phyloP scores from a whole-genome alignment of 2,888 invertebrate species.

The Troides aeacus region DNA sequence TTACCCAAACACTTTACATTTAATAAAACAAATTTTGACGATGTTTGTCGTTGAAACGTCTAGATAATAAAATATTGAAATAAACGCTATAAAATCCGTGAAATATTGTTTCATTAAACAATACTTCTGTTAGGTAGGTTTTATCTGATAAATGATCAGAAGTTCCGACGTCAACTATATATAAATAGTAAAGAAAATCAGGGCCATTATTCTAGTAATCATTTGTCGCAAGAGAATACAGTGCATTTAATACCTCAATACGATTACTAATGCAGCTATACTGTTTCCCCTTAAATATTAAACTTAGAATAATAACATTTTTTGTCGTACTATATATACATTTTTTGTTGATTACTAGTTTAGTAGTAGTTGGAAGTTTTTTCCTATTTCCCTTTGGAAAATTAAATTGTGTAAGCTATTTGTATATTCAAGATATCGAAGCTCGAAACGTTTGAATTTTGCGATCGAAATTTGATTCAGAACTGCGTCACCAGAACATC shows the following conservation, averaged over 20 bases:
- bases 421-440: conserved; percentile 7
- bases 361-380: conserved; percentile 2
- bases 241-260: no score
- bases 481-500: conserved; percentile 6
- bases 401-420: conserved; percentile 14
- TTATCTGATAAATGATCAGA: no score
- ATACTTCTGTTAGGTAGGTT: no score
- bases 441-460: conserved; percentile 15
- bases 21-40: no score
- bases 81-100: no score
- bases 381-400: conserved; percentile 18
- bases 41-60: no score
- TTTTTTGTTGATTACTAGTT: conserved; percentile 8
- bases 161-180: no score
- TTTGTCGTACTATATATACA: conserved; percentile 2
- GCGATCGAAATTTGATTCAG: conserved; percentile 21
- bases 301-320: conserved; percentile 21
- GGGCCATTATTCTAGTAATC: no score
- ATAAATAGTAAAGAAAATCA: no score
- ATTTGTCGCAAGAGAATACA: conserved; percentile 13
- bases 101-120: no score
- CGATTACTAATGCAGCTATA: not conserved
- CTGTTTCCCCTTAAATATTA: conserved; percentile 7
- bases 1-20: no score
- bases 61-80: no score